Conservation (phyloP, 2,797 vertebrate species). For the Rhodeus uyekii region DNA sequence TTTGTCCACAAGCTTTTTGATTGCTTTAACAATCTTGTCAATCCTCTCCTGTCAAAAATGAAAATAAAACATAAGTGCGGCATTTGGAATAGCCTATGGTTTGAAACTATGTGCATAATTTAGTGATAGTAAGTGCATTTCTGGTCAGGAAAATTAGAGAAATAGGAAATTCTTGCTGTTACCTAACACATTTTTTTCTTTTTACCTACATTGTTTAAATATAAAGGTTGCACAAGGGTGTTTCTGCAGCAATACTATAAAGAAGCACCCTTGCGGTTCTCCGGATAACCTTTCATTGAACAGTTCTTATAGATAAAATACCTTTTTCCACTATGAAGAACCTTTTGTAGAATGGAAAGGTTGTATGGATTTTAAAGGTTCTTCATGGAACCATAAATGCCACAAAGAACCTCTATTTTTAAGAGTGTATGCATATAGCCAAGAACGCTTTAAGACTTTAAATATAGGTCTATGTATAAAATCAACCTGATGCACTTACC, state of each 20-base stretch:
- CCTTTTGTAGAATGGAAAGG: not conserved
- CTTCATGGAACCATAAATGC: not conserved
- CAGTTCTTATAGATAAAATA: not conserved
- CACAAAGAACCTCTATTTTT: not conserved
- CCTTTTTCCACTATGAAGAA: not conserved
- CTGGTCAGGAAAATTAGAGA: not conserved
- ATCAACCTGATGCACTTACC: constrained; percentile 69
- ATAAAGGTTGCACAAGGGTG: not conserved
- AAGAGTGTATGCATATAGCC: not conserved
- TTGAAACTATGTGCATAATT: not conserved
- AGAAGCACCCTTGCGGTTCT: not conserved
- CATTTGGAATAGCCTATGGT: not conserved
- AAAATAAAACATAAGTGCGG: not conserved
- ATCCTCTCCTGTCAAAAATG: constrained; percentile 79
- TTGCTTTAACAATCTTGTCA: constrained; percentile 77
- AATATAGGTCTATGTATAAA: not conserved
- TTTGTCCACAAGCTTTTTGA: constrained; percentile 78
- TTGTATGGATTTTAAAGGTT: not conserved
- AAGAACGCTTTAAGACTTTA: not conserved
- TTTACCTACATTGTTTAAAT: not conserved
- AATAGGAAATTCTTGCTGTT: not conserved
- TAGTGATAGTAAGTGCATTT: not conserved
- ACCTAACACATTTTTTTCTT: not conserved
- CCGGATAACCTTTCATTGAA: not conserved
- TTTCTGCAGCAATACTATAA: not conserved